These are phyloP conservation scores for Chymomyza costata DNA, from an alignment of 1,140 invertebrate genomes.

Conservation along the genomic window DNA sequence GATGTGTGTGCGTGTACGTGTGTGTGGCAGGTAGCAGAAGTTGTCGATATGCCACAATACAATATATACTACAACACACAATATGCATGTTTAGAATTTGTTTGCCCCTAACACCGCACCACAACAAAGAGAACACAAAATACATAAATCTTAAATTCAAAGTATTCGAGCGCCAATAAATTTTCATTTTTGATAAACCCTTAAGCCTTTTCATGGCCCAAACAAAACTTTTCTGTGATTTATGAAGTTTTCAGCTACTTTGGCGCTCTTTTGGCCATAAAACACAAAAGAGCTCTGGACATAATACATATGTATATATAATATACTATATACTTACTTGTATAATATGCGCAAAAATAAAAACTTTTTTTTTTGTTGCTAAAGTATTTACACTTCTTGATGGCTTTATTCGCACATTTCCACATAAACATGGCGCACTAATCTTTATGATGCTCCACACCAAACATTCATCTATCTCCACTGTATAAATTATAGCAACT, in stretches of 20 bases:
- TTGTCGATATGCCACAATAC: too few species aligned
- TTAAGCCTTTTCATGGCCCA: slow-evolving; percentile 69
- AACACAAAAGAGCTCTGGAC: slow-evolving; percentile 46
- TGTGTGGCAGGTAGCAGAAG: too few species aligned
- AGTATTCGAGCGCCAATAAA: slow-evolving; percentile 61
- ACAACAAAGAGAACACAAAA: slow-evolving; percentile 15
- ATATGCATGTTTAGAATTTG: too few species aligned
- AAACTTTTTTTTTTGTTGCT: slow-evolving; percentile 36
- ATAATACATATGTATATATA: too few species aligned
- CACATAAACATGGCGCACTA: neutral
- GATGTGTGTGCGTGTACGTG: too few species aligned
- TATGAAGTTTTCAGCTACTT: slow-evolving; percentile 62
- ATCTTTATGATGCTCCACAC: slow-evolving; percentile 31
- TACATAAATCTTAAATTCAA: slow-evolving; percentile 65
- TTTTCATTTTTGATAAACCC: slow-evolving; percentile 71
- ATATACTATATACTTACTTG: too few species aligned
- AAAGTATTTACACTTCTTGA: slow-evolving; percentile 45
- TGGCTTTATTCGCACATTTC: slow-evolving; percentile 24
- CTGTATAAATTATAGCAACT: too few species aligned
- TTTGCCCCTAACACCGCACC: too few species aligned
- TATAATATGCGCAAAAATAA: too few species aligned
- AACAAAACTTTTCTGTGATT: slow-evolving; percentile 71
- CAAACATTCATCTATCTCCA: too few species aligned
- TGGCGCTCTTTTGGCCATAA: slow-evolving; percentile 58
- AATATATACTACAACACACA: too few species aligned